Percentiles rank a stretch among this genome's conserved stretches.
Conservation (phyloP, 23 tunicate genomes). For the Trididemnum clinides region DNA sequence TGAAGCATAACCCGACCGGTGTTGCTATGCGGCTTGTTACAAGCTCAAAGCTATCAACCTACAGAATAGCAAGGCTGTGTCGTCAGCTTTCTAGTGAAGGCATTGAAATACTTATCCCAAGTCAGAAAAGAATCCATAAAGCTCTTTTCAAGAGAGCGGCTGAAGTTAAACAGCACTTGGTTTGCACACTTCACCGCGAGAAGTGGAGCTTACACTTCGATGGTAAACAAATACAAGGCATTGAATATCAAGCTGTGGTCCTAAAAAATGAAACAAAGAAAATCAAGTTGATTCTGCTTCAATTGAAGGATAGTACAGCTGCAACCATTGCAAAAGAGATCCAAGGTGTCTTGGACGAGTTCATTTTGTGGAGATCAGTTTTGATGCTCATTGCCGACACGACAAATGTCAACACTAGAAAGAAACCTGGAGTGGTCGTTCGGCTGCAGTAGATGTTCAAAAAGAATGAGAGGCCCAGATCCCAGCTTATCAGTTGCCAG, state of each 20-base stretch:
- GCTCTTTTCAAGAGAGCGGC: conserved; percentile 16
- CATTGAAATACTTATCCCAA: conserved; percentile 3
- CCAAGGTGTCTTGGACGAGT: neutral
- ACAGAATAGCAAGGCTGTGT: neutral
- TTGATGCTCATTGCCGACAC: conserved; percentile 9
- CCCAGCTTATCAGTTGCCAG: neutral
- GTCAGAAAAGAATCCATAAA: neutral
- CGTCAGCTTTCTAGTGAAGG: neutral
- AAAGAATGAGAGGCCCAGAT: conserved; percentile 6
- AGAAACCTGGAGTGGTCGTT: neutral
- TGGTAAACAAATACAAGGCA: conserved; percentile 7
- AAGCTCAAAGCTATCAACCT: neutral
- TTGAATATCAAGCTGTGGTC: conserved; percentile 7
- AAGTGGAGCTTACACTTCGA: conserved; percentile 8
- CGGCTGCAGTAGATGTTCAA: conserved; percentile 15
- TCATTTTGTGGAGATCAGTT: neutral
- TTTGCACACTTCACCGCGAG: neutral
- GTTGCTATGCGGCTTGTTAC: neutral
- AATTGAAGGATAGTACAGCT: neutral
- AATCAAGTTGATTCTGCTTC: neutral
- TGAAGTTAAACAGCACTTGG: conserved; percentile 4
- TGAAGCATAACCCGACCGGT: neutral
- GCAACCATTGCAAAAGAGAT: neutral
- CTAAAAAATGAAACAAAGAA: conserved; percentile 4
- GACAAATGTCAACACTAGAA: neutral